Conservation (phyloP, 2,797 vertebrate species). For the Brotogeris chrysoptera region DNA sequence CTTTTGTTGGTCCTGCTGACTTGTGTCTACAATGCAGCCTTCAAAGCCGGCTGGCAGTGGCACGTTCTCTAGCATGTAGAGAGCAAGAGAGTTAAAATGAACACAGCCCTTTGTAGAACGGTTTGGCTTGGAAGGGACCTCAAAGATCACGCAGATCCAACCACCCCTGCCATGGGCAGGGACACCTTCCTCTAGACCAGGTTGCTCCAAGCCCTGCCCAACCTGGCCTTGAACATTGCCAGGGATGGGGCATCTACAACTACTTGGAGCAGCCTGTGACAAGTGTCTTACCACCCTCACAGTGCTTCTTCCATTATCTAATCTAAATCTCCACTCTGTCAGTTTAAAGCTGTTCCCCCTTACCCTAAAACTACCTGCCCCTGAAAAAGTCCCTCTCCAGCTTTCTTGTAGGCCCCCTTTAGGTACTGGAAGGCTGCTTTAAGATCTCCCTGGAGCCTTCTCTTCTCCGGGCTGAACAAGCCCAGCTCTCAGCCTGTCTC, state of each 20-base stretch:
- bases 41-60: rapidly evolving
- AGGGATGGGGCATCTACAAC: background rate
- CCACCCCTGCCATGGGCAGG: background rate
- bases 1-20: rapidly evolving
- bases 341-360: background rate
- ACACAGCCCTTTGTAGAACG: background rate
- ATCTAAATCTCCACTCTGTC: background rate
- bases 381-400: background rate
- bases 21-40: rapidly evolving
- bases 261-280: background rate
- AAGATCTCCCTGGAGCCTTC: background rate
- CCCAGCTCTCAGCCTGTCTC: background rate
- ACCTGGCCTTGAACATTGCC: background rate
- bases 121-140: background rate
- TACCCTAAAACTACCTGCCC: background rate
- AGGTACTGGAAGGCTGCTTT: background rate
- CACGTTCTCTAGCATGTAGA: rapidly evolving
- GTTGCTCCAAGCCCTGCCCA: background rate
- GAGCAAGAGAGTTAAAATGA: background rate
- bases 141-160: background rate
- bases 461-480: background rate
- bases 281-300: background rate
- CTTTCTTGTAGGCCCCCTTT: background rate
- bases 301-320: background rate
- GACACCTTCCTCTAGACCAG: background rate